Conservation (phyloP, 2,888 invertebrate species). For the Tetropium fuscum region DNA sequence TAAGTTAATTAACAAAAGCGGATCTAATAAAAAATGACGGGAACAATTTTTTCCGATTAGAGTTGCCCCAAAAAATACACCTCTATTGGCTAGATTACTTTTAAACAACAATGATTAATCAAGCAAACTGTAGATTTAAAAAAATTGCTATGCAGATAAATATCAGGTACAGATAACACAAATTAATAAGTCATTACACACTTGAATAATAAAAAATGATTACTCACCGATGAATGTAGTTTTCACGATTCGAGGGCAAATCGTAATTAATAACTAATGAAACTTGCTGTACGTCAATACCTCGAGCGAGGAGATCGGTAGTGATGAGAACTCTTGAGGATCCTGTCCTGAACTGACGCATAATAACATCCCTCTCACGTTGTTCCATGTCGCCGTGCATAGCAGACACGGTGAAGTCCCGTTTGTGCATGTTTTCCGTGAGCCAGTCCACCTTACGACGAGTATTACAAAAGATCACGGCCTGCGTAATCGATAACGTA, state of each 20-base stretch:
- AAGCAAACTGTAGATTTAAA: too few relatives aligned
- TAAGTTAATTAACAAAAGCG: too few relatives aligned
- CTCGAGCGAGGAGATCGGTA: constrained; percentile 97
- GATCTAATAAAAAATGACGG: too few relatives aligned
- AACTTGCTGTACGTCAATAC: constrained; percentile 99
- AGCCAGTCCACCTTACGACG: constrained; percentile 97
- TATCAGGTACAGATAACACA: too few relatives aligned
- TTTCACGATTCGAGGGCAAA: constrained; percentile 98
- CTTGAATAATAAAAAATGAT: too few relatives aligned
- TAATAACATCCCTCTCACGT: constrained; percentile 97
- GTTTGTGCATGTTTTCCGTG: constrained; percentile 93
- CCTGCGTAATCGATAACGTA: constrained; percentile 98
- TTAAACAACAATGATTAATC: too few relatives aligned
- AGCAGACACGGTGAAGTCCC: constrained; percentile 98
- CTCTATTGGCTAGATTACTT: too few relatives aligned
- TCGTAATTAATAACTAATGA: constrained; percentile 99
- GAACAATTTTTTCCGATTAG: too few relatives aligned
- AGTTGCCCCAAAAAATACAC: too few relatives aligned
- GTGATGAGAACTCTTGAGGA: constrained; percentile 99
- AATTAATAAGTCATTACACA: too few relatives aligned
- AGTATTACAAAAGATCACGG: constrained; percentile 99
- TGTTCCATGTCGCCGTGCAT: constrained; percentile 99
- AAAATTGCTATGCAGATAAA: too few relatives aligned
- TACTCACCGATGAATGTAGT: constrained; percentile 97
- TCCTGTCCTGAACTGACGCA: constrained; percentile 99